Evolutionary conservation across 2,888 invertebrate species (phyloP), one percentile per base, ranked within the genome.

Genomic region (Tetragonula carbonaria): DNA sequence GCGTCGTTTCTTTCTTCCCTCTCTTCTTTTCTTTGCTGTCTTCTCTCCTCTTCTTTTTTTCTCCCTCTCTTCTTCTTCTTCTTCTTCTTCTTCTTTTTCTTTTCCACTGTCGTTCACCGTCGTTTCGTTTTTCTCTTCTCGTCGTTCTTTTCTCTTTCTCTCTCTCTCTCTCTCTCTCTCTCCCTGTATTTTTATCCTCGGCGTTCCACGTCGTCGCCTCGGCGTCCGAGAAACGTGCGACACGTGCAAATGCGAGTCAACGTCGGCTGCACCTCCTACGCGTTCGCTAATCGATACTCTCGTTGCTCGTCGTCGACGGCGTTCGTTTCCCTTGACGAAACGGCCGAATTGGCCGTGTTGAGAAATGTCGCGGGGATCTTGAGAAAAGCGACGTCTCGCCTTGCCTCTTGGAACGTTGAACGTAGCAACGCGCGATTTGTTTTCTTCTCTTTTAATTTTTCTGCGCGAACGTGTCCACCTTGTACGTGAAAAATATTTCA

Each of bases 241-340:
- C 83, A 79, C 83, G 83, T 86, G 83, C 78, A 80, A 86, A 84
- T 80, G 87, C 59, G 66, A 18, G 21, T 18, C 33, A 38, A n/a
- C 66, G 63, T 6, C n/a, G 74, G 50, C 21, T 33, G 38, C 59
- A 53, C 73, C 66, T 18, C 73, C 66, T 18, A 68, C 72, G 72
- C 45, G 55, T 18, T 53, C 68, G 50, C 68, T 68, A 78, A 82
- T 82, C 78, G 80, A 76, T 72, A 66, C 65, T 62, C 23, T 57
- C 68, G 62, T 66, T 67, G 57, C 59, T 74, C 5, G 33, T 18
- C 14, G 45, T 21, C 13, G 33, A 28, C 23, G 53, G 55, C 50
- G 62, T 14, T 62, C 28, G 28, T 50, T 62, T 63, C 21, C 28
- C 21, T 73, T 21, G 72, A 62, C 45, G 72, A 73, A 59, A 45